A percentile compares a stretch with the other conserved stretches of the same genome.
phyloP scores from a whole-genome alignment of 2,797 vertebrate species.

The Pantherophis alleghaniensis region DNA sequence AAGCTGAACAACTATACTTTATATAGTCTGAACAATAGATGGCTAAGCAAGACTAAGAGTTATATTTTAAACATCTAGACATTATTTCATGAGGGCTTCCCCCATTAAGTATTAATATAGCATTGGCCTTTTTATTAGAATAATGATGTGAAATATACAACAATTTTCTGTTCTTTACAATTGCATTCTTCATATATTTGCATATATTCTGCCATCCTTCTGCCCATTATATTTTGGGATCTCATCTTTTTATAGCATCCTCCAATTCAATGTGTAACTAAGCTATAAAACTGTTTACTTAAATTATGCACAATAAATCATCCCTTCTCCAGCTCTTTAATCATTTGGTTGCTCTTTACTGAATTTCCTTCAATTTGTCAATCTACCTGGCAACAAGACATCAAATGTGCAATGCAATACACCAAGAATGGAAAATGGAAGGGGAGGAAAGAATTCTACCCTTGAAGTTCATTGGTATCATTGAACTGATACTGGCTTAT shows the following conservation, averaged over 20 bases:
- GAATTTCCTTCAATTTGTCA: conserved; percentile 30
- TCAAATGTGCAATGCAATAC: neutral
- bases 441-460: neutral
- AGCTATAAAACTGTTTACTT: conserved; percentile 42
- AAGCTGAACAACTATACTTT: neutral
- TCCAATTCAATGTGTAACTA: conserved; percentile 23
- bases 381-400: conserved; percentile 10
- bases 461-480: neutral
- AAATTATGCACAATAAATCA: conserved; percentile 48
- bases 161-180: neutral
- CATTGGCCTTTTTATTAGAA: neutral
- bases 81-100: neutral
- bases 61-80: neutral
- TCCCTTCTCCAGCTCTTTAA: neutral
- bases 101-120: neutral
- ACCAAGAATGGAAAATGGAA: neutral
- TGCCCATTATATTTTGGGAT: conserved; percentile 10
- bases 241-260: conserved; percentile 8
- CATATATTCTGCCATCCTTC: conserved; percentile 12
- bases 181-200: conserved; percentile 23
- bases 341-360: conserved; percentile 20
- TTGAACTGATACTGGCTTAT: neutral
- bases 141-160: neutral
- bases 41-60: neutral
- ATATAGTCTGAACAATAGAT: neutral